Base-by-base conservation (phyloP, 35 echinoderm and acorn worm genomes). In the Hemicentrotus pulcherrimus region DNA sequence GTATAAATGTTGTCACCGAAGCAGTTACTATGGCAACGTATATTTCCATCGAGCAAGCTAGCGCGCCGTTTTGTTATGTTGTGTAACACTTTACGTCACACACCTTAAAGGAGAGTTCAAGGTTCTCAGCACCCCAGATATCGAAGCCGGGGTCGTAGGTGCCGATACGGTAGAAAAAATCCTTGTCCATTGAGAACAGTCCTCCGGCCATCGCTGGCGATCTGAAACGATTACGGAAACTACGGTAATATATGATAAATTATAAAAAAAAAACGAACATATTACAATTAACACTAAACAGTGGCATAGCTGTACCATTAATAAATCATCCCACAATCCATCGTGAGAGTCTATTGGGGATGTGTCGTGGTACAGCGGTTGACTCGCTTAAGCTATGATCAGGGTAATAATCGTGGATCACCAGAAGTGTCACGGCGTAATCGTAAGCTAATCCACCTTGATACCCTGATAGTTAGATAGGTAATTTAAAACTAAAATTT, bases 121-220 rank as follows among this genome's bases (percentile, higher is more conserved):
- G 48, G 58, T 99, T 99, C 85, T 99, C 98, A 46, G 92, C 97
- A 96, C 98, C 98, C 98, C 98, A 99, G n/a, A 97, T 94, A 94
- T 97, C 95, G 88, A 97, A 97, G 15, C 97, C 98, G 85, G 95
- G 95, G 71, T 99, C 98, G 91, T 99, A 99, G 45, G 95, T 94
- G 32, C 98, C 98, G 86, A 99, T 95, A n/a, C 96, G 46, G 18
- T 94, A 94, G 94, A 99, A 99, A 91, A 92, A 99, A 16, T 94
- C 35, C 33, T 96, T 96, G 41, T 99, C 97, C 12, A 99, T 99
- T 0, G 98, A 99, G 61, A 99, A 99, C 31, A 99, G 58, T 2
- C 98, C 98, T n/a, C 98, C 98, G 8, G 98, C 98, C 95, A 99
- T 99, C 22, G 98, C 95, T 86, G 98, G 98, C 16, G 97, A 92